These are phyloP conservation scores for Cirrhinus molitorella DNA, from an alignment of 2,797 vertebrate species.

Conservation along the genomic window DNA sequence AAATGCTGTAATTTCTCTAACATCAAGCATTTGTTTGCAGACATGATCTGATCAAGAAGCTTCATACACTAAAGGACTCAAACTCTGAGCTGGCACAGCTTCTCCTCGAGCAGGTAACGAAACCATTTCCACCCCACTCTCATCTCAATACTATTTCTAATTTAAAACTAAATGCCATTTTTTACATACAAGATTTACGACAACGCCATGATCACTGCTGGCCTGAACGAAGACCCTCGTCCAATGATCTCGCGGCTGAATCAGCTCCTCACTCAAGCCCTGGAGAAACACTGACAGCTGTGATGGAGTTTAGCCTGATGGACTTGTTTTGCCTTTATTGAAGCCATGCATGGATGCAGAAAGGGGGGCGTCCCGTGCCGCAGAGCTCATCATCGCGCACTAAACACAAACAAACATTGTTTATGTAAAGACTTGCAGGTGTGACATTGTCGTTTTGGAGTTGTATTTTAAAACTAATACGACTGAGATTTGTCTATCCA, in stretches of 20 bases:
- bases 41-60: slow-evolving; percentile 91
- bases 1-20: background rate
- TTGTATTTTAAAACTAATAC: background rate
- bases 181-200: slow-evolving; percentile 86
- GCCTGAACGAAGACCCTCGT: slow-evolving; percentile 91
- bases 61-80: slow-evolving; percentile 82
- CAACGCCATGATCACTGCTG: slow-evolving; percentile 96
- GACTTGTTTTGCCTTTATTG: slow-evolving; percentile 29
- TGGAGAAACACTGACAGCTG: slow-evolving; percentile 85
- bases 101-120: slow-evolving; percentile 90
- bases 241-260: slow-evolving; percentile 92
- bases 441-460: slow-evolving; percentile 12
- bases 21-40: slow-evolving; percentile 58
- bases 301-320: background rate
- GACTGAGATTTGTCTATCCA: background rate
- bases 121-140: background rate
- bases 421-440: slow-evolving; percentile 5
- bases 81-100: slow-evolving; percentile 89
- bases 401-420: background rate
- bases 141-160: background rate
- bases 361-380: background rate
- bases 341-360: background rate
- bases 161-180: background rate
- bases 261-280: slow-evolving; percentile 86
- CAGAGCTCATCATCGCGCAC: background rate